Base-by-base conservation (phyloP, 2,797 vertebrate genomes). In the Lophius americanus region DNA sequence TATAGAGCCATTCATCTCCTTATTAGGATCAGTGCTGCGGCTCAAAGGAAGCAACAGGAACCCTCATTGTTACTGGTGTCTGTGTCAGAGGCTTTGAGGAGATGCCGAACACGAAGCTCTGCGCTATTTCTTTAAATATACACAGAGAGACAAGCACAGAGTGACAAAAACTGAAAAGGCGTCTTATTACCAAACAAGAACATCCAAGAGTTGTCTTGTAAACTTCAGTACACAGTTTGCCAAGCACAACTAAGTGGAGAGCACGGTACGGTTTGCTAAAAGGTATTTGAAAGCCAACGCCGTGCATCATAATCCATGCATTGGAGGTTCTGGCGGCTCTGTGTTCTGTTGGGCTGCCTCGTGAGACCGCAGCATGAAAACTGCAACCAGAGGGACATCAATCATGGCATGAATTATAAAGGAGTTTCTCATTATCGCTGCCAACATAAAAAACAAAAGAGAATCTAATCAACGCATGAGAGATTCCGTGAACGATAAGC, bases 1-100 rank as follows among this genome's bases (percentile, higher is more conserved):
- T 87, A 87, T 78, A 85, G 87, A 85, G 70, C 84, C 85, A 91
- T 92, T 92, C 88, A 89, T 89, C 75, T 82, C 89, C 91, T 86
- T 92, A 93, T 93, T 92, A 91, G 92, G 90, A 89, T 88, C 87
- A 88, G 81, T 75, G 76, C 79, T 49, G 66, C 58, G 70, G 53
- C 76, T 88, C 77, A 90, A 85, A 82, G 78, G 78, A 78, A 68
- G 68, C 83, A 74, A 85, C 79, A 85, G 83, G 64, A 78, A 77
- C 55, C 74, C 71, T 83, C 72, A 84, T 83, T 90, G 79, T 83
- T 83, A 65, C 62, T 78, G 80, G 76, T 87, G 85, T 91, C 84
- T 79, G 64, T 83, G 88, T 88, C 81, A 79, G 71, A 76, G 64
- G 73, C 76, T 85, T 84, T 89, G 72, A 64, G 80, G 89, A 85